A percentile compares a stretch with the other conserved stretches of the same genome.
These are phyloP conservation scores for Lerista edwardsae DNA, from an alignment of 2,797 vertebrate species.

Conservation along the genomic window DNA sequence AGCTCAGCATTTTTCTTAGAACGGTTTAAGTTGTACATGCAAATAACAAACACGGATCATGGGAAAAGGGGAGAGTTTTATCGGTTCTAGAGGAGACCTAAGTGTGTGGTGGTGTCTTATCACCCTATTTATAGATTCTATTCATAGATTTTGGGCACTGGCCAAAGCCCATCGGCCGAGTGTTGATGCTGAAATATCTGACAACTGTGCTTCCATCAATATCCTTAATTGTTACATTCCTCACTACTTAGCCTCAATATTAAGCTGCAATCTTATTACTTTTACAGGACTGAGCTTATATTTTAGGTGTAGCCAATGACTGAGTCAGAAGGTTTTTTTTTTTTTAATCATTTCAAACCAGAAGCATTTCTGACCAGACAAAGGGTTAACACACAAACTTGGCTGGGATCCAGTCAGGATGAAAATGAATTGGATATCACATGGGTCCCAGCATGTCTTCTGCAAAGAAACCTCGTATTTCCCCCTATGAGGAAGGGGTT, in stretches of 20 bases:
- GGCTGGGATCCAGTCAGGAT: neutral
- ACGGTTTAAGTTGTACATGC: neutral
- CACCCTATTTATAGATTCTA: slow-evolving; percentile 18
- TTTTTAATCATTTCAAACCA: too few relatives aligned
- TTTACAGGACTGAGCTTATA: rapidly evolving
- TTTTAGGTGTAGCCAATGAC: neutral
- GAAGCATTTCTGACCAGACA: neutral
- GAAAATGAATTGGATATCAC: neutral
- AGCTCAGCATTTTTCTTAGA: too few relatives aligned
- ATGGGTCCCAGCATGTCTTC: neutral
- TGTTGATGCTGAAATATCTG: neutral
- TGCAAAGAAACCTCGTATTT: neutral
- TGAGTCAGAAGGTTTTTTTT: neutral
- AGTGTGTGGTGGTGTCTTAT: neutral
- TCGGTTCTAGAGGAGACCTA: neutral
- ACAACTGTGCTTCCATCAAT: neutral
- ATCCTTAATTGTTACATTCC: neutral
- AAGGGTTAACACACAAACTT: neutral
- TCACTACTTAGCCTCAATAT: neutral
- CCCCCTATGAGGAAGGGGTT: neutral
- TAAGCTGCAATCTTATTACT: neutral
- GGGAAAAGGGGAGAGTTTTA: neutral
- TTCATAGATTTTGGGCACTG: slow-evolving; percentile 9
- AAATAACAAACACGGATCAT: neutral
- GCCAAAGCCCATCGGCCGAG: neutral